Percentiles rank a stretch among this genome's conserved stretches.
Evolutionary conservation across 2,113 vertebrate genomes (phyloP).

Genomic region (Thalassarche chlororhynchos): DNA sequence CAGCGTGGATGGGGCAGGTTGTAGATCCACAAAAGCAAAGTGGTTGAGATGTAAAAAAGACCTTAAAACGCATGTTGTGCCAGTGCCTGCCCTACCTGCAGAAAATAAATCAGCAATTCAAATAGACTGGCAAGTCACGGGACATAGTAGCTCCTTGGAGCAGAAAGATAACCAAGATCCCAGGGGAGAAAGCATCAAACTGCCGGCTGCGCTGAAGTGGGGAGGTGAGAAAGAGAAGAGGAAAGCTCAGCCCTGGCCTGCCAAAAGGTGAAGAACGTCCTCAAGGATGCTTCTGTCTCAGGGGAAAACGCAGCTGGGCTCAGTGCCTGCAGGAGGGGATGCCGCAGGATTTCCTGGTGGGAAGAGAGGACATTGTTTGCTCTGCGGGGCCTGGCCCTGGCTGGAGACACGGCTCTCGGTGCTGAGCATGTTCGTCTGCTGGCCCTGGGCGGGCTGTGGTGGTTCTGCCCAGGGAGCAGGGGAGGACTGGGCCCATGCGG

Average conservation of each 20-base stretch:
- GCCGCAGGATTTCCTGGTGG: background rate
- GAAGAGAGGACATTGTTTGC: background rate
- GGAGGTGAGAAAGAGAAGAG: background rate
- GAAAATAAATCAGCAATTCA: background rate
- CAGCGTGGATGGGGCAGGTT: background rate
- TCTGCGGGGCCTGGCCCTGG: background rate
- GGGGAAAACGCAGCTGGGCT: background rate
- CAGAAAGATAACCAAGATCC: background rate
- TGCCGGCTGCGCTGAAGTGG: background rate
- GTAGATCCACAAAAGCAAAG: background rate
- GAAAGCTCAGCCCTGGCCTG: background rate
- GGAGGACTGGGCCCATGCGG: background rate
- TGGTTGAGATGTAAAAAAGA: background rate
- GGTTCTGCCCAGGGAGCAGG: accelerated
- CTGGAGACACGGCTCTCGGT: accelerated
- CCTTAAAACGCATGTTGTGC: background rate
- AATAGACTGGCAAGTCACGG: background rate
- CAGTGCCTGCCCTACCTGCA: background rate
- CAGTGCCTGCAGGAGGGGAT: background rate
- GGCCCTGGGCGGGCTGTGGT: accelerated
- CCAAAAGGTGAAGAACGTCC: background rate
- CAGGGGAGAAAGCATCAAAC: background rate
- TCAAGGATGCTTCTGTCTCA: background rate
- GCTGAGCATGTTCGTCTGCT: background rate
- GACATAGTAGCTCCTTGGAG: background rate